phyloP scores from a whole-genome alignment of 2,113 vertebrate species.

The Chloroceryle aenea region DNA sequence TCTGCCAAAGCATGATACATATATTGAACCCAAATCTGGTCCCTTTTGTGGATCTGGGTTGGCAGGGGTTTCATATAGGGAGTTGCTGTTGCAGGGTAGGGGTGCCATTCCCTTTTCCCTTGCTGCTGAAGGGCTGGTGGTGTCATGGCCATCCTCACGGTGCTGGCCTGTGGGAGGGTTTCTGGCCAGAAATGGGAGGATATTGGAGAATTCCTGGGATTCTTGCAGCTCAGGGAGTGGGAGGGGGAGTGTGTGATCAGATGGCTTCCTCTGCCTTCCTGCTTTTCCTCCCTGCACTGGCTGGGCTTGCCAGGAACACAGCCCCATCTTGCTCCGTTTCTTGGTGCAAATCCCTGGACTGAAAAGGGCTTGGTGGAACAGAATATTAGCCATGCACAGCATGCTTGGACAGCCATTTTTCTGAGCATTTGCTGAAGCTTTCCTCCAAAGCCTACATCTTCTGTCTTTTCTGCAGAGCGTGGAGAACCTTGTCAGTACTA shows the following conservation, averaged over 20 bases:
- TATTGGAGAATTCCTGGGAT: background rate
- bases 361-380: accelerated
- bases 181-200: background rate
- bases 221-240: accelerated
- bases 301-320: background rate
- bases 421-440: background rate
- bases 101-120: background rate
- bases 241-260: background rate
- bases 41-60: background rate
- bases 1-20: background rate
- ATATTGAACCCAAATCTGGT: background rate
- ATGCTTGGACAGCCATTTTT: background rate
- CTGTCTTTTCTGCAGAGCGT: background rate
- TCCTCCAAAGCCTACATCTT: background rate
- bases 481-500: accelerated
- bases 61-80: background rate
- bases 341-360: background rate
- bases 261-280: background rate
- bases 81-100: background rate
- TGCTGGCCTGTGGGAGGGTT: background rate
- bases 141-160: accelerated
- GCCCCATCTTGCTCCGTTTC: background rate
- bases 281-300: background rate
- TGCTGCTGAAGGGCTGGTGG: background rate
- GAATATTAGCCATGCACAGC: background rate